Conservation (phyloP, 2,888 invertebrate species). For the Lagria hirta region DNA sequence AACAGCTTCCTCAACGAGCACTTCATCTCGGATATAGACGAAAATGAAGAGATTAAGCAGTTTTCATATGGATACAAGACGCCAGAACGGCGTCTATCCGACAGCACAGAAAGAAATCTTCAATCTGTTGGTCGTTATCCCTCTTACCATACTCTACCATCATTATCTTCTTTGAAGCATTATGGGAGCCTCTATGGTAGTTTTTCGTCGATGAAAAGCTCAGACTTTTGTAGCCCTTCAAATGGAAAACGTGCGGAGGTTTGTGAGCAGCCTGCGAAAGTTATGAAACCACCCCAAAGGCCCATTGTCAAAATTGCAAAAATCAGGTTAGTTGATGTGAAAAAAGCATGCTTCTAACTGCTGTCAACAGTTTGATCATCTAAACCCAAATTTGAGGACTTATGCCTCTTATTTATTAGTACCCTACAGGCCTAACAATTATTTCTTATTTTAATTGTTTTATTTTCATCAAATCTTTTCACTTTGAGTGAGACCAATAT, state of each 20-base stretch:
- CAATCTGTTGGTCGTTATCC: conserved; percentile 15
- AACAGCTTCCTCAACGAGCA: conserved; percentile 49
- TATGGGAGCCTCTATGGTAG: conserved; percentile 35
- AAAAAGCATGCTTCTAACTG: background rate
- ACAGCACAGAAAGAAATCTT: conserved; percentile 34
- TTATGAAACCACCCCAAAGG: conserved; percentile 49
- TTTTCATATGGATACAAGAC: conserved; percentile 45
- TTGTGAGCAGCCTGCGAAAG: conserved; percentile 24
- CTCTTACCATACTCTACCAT: conserved; percentile 28
- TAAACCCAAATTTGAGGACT: too few species aligned
- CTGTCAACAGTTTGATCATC: background rate
- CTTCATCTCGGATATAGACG: conserved; percentile 53
- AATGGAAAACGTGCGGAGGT: conserved; percentile 31
- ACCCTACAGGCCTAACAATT: too few species aligned
- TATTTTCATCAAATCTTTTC: too few species aligned
- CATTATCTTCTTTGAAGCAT: conserved; percentile 11
- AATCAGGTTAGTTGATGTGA: conserved; percentile 51
- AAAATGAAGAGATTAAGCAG: conserved; percentile 51
- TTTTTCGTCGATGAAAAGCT: conserved; percentile 48
- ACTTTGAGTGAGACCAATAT: too few species aligned
- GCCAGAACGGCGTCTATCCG: conserved; percentile 38
- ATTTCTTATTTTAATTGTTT: too few species aligned
- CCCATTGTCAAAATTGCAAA: conserved; percentile 50
- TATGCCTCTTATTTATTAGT: too few species aligned
- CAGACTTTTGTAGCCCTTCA: conserved; percentile 44